Evolutionary conservation across 2,113 vertebrate genomes (phyloP), one percentile per base, ranked within the genome.

Genomic region (Lethenteron reissneri): DNA sequence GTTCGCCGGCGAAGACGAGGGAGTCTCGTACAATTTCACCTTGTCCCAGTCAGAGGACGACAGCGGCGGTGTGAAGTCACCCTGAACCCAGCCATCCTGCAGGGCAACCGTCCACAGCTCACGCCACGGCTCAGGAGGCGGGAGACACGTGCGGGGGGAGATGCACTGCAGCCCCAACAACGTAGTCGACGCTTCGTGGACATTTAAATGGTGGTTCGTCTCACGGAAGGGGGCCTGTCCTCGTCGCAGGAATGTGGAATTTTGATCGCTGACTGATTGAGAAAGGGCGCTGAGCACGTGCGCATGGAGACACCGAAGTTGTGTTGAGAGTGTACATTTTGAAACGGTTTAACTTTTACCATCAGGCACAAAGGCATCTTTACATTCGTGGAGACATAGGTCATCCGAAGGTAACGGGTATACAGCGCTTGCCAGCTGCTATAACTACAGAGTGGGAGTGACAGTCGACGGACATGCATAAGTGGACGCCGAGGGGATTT

Each of bases 41-140:
- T 68, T n/a, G 64, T 68, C 64, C 64, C 64, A 68, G 25, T 68
- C 64, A 10, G 64, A n/a, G 25, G n/a, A 68, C n/a, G 64, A 9
- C n/a, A 25, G 2, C 25, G n/a, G n/a, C 11, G 64, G 64, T 10
- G 64, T 17, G 64, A 68, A 68, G 64, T 68, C 64, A 17, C n/a
- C n/a, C 10, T 68, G 64, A 25, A 25, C 25, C 64, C 64, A 68
- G 25, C 64, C 64, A 68, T 68, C 64, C 64, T 68, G 64, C 64
- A 9, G 25, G 25, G 64, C n/a, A n/a, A 68, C 10, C 11, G 9
- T 68, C n/a, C 9, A 68, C n/a, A 11, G 10, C n/a, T 17, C 10
- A 17, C n/a, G 25, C 25, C 25, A 17, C n/a, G 11, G 64, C n/a
- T n/a, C n/a, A 68, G 8, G 25, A 68, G 25, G 25, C 25, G 10